Percentiles rank a stretch among this genome's conserved stretches.
These are phyloP conservation scores for Eutrigla gurnardus DNA, from an alignment of 2,797 vertebrate genomes.

Conservation along the genomic window DNA sequence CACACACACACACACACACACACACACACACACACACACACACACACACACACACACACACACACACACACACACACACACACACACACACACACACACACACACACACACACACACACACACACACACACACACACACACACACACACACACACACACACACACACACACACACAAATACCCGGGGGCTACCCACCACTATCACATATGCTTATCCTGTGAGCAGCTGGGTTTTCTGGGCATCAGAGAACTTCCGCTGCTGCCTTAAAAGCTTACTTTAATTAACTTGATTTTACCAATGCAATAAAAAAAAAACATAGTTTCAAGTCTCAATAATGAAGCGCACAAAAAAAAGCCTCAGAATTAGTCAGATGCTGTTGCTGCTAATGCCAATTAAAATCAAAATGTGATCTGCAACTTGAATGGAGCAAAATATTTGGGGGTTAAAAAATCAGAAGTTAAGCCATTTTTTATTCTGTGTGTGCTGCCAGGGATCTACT, in stretches of 20 bases:
- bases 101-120: slow-evolving; percentile 34
- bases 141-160: slow-evolving; percentile 32
- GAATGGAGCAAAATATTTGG: not conserved
- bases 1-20: slow-evolving; percentile 38
- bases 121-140: slow-evolving; percentile 41
- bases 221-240: slow-evolving; percentile 48
- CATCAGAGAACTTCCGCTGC: slow-evolving; percentile 39
- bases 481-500: not conserved
- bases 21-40: slow-evolving; percentile 43
- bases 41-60: slow-evolving; percentile 35
- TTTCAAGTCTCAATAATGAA: not conserved
- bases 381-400: slow-evolving; percentile 23
- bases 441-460: not conserved
- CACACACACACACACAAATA: slow-evolving; percentile 43
- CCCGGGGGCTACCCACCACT: slow-evolving; percentile 18
- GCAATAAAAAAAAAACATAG: slow-evolving; percentile 6
- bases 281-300: slow-evolving; percentile 25
- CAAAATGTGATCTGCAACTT: not conserved
- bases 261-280: not conserved
- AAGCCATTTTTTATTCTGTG: not conserved
- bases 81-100: slow-evolving; percentile 32
- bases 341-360: slow-evolving; percentile 17
- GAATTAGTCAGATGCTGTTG: slow-evolving; percentile 2
- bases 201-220: slow-evolving; percentile 38
- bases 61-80: slow-evolving; percentile 37